Base-by-base conservation (phyloP, 2,797 vertebrate species). In the Pseudotriccus pelzelni region DNA sequence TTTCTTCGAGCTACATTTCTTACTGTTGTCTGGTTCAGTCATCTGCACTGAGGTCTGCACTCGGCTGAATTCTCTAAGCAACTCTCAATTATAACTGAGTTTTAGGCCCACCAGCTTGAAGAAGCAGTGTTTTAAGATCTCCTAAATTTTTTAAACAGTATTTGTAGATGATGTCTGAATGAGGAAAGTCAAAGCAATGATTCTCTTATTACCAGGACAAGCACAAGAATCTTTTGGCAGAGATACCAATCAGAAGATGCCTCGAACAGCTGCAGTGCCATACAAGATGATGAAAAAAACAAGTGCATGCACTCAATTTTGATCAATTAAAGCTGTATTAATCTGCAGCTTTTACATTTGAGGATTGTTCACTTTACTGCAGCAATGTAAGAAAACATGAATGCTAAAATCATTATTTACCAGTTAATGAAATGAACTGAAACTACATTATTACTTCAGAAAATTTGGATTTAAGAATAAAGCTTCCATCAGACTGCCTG, bases 301-400 rank as follows among this genome's bases (percentile, higher is more conserved):
- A 93, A 96, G 80, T 64, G 95, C 68, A 85, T 90, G 87, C 83
- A 84, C 93, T 93, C 77, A 96, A 93, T 96, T 96, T 93, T 87
- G 85, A 93, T 94, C 93, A 96, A 96, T 96, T 96, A 96, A 95
- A 90, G 75, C 76, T 70, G 83, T 90, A 95, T 91, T 87, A 96
- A 95, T 80, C 85, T 76, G 84, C 73, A 89, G 92, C 59, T 96
- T 95, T 95, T 90, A 84, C 70, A 94, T 88, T 84, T 44, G 80
- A 93, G 94, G 78, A 94, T 87, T 82, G 87, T 87, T 94, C 96
- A 82, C 60, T 96, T 84, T 90, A 55, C 55, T 70, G 80, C 52
- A 84, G 52, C 41, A 87, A 23, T 34, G 52, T 84, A 84, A 96
- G 91, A 83, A 96, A 94, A 92, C 66, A 92, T 79, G 63, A 95